Evolutionary conservation across 1,140 invertebrate species (phyloP), one percentile per base, ranked within the genome.

Genomic region (Leptoteleia sp.): DNA sequence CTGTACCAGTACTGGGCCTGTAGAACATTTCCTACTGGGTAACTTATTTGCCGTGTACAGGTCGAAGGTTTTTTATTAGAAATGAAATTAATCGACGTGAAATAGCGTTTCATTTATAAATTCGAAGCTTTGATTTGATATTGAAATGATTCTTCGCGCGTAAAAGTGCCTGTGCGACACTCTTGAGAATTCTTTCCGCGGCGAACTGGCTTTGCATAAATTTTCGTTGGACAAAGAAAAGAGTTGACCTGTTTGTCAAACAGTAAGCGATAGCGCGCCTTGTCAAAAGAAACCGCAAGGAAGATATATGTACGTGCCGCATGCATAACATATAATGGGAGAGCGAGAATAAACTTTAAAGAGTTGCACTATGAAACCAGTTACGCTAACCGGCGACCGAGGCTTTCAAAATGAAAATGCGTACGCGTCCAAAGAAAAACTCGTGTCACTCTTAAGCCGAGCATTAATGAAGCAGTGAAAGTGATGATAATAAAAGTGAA

Each of bases 241-340:
- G 31, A 59, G 55, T 71, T 43, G 45, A 52, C 45, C 67, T 61
- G 47, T 48, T 61, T 61, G 45, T 71, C 45, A 61, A 61, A 52
- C 31, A 71, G 37, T 5, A 19, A 43, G 40, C 48, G 33, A 55
- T 57, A 64, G 57, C 42, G 52, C 17, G 55, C 64, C 50, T 47
- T 47, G 70, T 64, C 50, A n/a, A 64, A 57, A 67, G 54, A 52
- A 29, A 33, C 4, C n/a, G 54, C 54, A 19, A 47, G 40, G 31
- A 67, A 67, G 54, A 76, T 35, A 65, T 57, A 31, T 47, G 52
- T n/a, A n/a, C 42, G 29, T 9, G 19, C 13, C 15, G 70, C 16
- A 64, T 65, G 19, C 50, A 59, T 50, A 65, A 65, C 45, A n/a
- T 33, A 52, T 75, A 57, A 65, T 57, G n/a, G 48, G 52, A 65